phyloP scores from a whole-genome alignment of 2,888 invertebrate genomes.

The Enchytraeus crypticus region DNA sequence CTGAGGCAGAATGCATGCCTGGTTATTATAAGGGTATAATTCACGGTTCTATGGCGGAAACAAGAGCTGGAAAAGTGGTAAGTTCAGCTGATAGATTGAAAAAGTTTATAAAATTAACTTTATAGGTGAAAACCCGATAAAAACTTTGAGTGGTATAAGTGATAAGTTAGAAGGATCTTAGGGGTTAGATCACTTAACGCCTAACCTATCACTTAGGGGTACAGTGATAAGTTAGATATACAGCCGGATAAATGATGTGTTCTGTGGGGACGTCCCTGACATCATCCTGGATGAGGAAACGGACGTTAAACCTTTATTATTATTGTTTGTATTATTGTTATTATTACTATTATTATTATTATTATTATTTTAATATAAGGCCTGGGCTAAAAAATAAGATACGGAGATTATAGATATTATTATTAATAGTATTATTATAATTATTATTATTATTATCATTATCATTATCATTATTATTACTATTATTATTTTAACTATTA shows the following conservation, averaged over 20 bases:
- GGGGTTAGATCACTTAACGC: not conserved
- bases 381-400: no score
- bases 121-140: no score
- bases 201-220: no score
- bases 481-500: not conserved
- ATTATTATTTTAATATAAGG: no score
- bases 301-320: no score
- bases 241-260: no score
- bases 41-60: not conserved
- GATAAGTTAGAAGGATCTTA: not conserved
- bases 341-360: not conserved
- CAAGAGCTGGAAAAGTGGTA: not conserved
- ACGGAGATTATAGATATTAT: no score
- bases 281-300: no score
- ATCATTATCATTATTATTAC: conserved; percentile 2
- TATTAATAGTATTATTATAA: not conserved
- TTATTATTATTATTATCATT: not conserved
- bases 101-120: no score
- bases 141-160: not conserved
- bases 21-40: conserved; percentile 4
- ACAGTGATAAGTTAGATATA: not conserved
- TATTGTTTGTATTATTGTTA: no score
- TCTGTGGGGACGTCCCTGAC: no score
- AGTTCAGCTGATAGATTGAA: not conserved
- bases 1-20: conserved; percentile 13